Base-by-base conservation (phyloP, 2,888 invertebrate genomes). In the Anagyrus pseudococci region DNA sequence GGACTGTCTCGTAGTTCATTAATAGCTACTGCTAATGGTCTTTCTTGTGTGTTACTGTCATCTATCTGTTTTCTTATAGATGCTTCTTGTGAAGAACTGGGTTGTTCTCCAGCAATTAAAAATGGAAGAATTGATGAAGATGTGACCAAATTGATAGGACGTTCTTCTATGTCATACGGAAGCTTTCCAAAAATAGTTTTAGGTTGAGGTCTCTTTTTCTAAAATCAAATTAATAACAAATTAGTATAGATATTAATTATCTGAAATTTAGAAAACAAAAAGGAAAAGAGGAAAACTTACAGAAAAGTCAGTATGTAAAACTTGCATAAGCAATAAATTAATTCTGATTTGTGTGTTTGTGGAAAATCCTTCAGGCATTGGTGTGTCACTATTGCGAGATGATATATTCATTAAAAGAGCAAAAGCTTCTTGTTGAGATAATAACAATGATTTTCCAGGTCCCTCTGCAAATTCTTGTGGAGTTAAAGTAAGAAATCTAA, bases 381-480 rank as follows among this genome's bases (percentile, higher is more conserved):
- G 83, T 62, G 87, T 85, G 54, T 88, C 87, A 10, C 86, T 85
- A n/a, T 85, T 82, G 52, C 84, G 86, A 20, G 90, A 90, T 20
- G 92, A 87, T 64, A 93, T 91, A 77, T 93, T 92, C 87, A 93
- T 92, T 1, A 94, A 83, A 60, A 94, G 89, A 0, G 91, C 87
- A 74, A 92, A 89, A 15, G 92, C 89, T 76, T 94, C 93, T 1
- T 90, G 85, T 78, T 92, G 89, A 0, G 88, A 85, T 25, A 94
- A 83, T 8, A 93, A 81, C n/a, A 84, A 82, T 15, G 92, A 92
- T 53, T 88, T 85, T 0, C 91, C 92, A 0, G 93, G 92, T 0
- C 92, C 91, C 72, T 91, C 90, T 0, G 93, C 92, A 78, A 94
- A 93, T 82, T 93, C 90, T 76, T 91, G 88, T 0, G 93, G 90